phyloP scores from a whole-genome alignment of 1,140 invertebrate genomes.

The Thaumatotibia leucotreta region DNA sequence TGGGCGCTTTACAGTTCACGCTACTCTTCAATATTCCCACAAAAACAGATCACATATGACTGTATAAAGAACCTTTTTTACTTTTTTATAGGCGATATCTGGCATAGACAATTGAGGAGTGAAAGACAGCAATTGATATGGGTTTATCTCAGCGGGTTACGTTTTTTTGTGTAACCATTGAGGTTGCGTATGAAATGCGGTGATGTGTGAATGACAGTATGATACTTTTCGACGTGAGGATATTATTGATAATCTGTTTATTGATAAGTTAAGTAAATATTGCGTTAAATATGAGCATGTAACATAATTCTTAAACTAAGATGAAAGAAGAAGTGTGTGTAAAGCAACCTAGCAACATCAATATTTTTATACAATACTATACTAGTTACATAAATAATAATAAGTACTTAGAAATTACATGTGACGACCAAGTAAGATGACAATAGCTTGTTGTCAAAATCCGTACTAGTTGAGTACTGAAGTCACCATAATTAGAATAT shows the following conservation, averaged over 20 bases:
- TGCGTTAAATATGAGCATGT: too few relatives aligned
- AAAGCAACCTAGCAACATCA: too few relatives aligned
- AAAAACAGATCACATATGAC: conserved; percentile 9
- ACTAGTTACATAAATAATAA: too few relatives aligned
- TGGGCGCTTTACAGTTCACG: conserved; percentile 3
- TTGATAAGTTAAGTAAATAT: too few relatives aligned
- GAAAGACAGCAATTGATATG: conserved; percentile 38
- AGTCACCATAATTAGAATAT: too few relatives aligned
- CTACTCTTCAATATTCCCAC: conserved; percentile 5
- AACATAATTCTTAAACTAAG: too few relatives aligned
- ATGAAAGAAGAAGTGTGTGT: too few relatives aligned
- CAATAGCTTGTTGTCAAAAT: too few relatives aligned
- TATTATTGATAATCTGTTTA: neutral
- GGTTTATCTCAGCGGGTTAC: conserved; percentile 36
- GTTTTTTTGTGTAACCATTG: conserved; percentile 37
- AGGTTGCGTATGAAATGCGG: conserved; percentile 33
- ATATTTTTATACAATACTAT: too few relatives aligned
- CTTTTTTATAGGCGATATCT: conserved; percentile 5
- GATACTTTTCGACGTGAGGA: conserved; percentile 13
- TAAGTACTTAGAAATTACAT: too few relatives aligned
- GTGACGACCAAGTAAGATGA: too few relatives aligned
- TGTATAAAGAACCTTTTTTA: conserved; percentile 17
- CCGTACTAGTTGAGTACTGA: too few relatives aligned
- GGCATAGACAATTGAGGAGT: conserved; percentile 5
- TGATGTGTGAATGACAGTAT: conserved; percentile 39